Evolutionary conservation across 37 sponge, comb jelly and placozoan species (phyloP).

Genomic region (Axinella damicornis): DNA sequence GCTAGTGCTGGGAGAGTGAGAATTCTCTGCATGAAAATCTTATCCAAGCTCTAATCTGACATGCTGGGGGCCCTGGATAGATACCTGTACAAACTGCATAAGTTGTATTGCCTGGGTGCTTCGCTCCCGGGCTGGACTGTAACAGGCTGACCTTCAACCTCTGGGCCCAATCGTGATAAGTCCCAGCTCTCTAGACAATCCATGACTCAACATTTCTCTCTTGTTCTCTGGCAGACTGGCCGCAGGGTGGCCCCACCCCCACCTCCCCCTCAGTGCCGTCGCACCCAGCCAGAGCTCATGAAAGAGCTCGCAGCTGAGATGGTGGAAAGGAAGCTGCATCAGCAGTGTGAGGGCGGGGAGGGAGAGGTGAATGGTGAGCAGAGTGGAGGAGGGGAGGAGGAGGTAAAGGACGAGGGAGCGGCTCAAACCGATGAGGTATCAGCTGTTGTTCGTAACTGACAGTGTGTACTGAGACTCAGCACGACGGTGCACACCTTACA

Average conservation of each 20-base stretch:
- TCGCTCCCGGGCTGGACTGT: no score
- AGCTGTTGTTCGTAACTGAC: no score
- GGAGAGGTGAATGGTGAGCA: background rate
- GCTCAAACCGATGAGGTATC: background rate
- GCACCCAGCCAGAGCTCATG: slow-evolving; percentile 23
- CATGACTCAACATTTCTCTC: no score
- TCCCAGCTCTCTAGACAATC: background rate
- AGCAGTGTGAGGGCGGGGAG: background rate
- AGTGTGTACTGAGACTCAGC: no score
- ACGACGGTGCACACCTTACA: no score
- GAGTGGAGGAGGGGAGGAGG: background rate
- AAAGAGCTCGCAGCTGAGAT: slow-evolving; percentile 33
- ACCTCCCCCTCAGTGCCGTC: slow-evolving; percentile 7
- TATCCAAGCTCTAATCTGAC: no score
- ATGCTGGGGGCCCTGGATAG: no score
- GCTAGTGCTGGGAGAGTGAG: background rate
- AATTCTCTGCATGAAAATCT: no score
- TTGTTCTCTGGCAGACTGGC: background rate
- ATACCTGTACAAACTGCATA: background rate
- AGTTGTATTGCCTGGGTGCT: no score
- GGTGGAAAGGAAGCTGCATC: background rate
- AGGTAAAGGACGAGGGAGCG: background rate
- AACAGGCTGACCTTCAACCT: no score
- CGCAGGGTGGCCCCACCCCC: slow-evolving; percentile 26
- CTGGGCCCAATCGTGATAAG: no score